Evolutionary conservation across 1,140 invertebrate species (phyloP).

Genomic region (Drosophila arawakana): DNA sequence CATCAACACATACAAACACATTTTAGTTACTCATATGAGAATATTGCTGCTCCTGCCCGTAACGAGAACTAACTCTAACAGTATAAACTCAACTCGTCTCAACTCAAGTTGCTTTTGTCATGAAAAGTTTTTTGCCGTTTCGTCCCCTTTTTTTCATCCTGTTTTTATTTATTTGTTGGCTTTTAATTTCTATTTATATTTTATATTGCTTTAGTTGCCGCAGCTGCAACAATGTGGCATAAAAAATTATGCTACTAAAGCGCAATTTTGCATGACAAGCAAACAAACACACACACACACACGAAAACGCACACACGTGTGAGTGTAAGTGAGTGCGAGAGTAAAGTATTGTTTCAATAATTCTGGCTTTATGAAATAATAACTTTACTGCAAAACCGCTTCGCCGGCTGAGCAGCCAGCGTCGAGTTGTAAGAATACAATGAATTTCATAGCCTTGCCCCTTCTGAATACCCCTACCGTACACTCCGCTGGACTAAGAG

Average conservation of each 20-base stretch:
- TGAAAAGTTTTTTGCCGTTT: slow-evolving; percentile 51
- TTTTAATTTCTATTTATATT: slow-evolving; percentile 83
- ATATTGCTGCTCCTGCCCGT: slow-evolving; percentile 47
- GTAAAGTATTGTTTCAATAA: slow-evolving; percentile 83
- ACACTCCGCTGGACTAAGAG: slow-evolving; percentile 1
- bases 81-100: slow-evolving; percentile 12
- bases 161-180: slow-evolving; percentile 75
- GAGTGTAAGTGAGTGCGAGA: slow-evolving; percentile 52
- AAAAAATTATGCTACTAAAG: slow-evolving; percentile 79
- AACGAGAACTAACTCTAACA: slow-evolving; percentile 29
- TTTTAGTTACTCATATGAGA: slow-evolving; percentile 59
- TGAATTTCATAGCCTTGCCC: slow-evolving; percentile 64
- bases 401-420: slow-evolving; percentile 60
- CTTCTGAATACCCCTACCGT: background rate
- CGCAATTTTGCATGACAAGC: slow-evolving; percentile 74
- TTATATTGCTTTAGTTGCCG: slow-evolving; percentile 70
- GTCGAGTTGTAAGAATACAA: slow-evolving; percentile 77
- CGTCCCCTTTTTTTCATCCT: slow-evolving; percentile 31
- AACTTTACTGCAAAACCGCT: slow-evolving; percentile 77
- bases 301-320: slow-evolving; percentile 21
- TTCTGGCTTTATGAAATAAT: slow-evolving; percentile 84
- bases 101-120: slow-evolving; percentile 64
- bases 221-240: slow-evolving; percentile 73
- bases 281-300: slow-evolving; percentile 38
- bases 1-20: background rate